Base-by-base conservation (phyloP, 2,113 vertebrate species). In the Cranoglanis bouderius region DNA sequence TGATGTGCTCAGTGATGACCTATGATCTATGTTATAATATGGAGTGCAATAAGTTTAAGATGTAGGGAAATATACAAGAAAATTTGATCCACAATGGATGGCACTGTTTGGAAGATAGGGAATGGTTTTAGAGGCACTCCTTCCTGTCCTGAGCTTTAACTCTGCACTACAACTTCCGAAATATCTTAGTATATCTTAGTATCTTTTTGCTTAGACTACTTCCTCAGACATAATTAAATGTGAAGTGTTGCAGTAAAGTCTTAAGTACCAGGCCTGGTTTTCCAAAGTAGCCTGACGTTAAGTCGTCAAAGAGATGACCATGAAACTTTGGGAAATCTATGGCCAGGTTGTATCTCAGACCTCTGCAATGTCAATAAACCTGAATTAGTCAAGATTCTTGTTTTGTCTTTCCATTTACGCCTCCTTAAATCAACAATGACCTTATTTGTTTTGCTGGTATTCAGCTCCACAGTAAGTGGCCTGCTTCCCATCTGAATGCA, bases 391-490 rank as follows among this genome's bases (percentile, higher is more conserved):
- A 55, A 57, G 80, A 53, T 82, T 88, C 82, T 63, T 74, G 26
- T 55, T 12, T 46, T 87, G 77, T 87, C 61, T 67, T 51, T 78
- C 57, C 57, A 59, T 80, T 49, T 61, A 63, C 19, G 21, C 57
- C 82, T 85, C 24, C n/a, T 85, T 85, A 88, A 61, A 24, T 63
- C 82, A 88, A 85, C 88, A 88, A 85, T 85, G 82, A 78, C 74
- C 87, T 75, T 51, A 77, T 88, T 88, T 88, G 67, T 88, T 88
- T 88, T 35, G 51, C 81, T 55, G 38, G 53, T 67, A 84, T 88
- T 81, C 43, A 51, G 55, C 29, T 35, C 5, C 53, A 32, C 40
- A 24, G 53, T 84, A 59, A 74, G 65, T 32, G 65, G 5, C 32
- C 80, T 40, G 38, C 13, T 83, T 83, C 16, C 43, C 40, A 46